These are phyloP conservation scores for Chaetodon trifascialis DNA, from an alignment of 2,113 vertebrate genomes.

Conservation along the genomic window DNA sequence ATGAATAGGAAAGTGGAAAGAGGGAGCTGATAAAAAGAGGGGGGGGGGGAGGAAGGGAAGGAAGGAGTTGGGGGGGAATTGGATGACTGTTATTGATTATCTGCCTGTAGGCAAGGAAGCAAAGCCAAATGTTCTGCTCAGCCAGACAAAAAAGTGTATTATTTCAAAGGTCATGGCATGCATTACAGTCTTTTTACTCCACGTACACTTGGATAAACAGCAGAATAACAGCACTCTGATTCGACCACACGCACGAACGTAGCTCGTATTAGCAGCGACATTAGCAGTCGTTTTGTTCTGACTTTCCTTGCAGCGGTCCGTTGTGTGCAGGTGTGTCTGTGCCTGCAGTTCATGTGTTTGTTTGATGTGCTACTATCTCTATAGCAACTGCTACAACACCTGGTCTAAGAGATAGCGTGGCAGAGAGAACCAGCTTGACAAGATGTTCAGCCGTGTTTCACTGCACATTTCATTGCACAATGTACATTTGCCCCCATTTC, in stretches of 20 bases:
- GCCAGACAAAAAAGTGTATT: slow-evolving; percentile 83
- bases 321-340: slow-evolving; percentile 72
- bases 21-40: slow-evolving; percentile 58
- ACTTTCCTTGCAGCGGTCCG: slow-evolving; percentile 30
- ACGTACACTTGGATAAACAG: slow-evolving; percentile 71
- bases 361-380: slow-evolving; percentile 51
- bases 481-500: slow-evolving; percentile 39
- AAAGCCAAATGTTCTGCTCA: slow-evolving; percentile 81
- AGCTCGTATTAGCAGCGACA: slow-evolving; percentile 21
- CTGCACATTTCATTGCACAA: slow-evolving; percentile 25
- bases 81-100: slow-evolving; percentile 84
- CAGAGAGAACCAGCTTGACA: slow-evolving; percentile 51
- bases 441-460: slow-evolving; percentile 31
- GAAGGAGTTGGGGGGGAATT: slow-evolving; percentile 52
- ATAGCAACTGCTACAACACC: slow-evolving; percentile 74
- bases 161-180: slow-evolving; percentile 85
- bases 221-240: slow-evolving; percentile 31
- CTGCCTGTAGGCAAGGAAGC: slow-evolving; percentile 76
- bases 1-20: slow-evolving; percentile 65
- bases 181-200: slow-evolving; percentile 76
- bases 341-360: slow-evolving; percentile 54
- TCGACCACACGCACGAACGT: not conserved
- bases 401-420: slow-evolving; percentile 42
- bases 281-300: slow-evolving; percentile 64
- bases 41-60: slow-evolving; percentile 26